Evolutionary conservation across 2,113 vertebrate genomes (phyloP), one percentile per base, ranked within the genome.

Genomic region (Microtus ochrogaster): DNA sequence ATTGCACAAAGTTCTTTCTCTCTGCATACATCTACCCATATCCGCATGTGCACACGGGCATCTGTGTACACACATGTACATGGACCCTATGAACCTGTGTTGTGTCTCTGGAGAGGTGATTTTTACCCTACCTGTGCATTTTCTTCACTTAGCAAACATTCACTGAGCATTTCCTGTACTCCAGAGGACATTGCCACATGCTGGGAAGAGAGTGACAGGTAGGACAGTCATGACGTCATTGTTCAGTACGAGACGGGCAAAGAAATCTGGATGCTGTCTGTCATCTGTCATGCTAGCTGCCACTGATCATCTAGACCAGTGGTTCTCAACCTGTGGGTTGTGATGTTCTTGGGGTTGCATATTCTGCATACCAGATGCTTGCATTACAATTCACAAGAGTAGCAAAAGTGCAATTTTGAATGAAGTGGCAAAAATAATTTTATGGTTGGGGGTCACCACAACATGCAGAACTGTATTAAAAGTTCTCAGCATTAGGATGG

Each of bases 61-160:
- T 5, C 33, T 0, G 8, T 2, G 0, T 44, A 26, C 12, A 0
- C 12, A 0, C 47, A 72, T 7, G 16, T 8, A 2, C 36, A 49
- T 41, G n/a, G 28, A 65, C 21, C 7, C 70, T 10, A 3, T 26
- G 52, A 26, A 39, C 16, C 22, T 72, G 90, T 41, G 9, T 33
- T 39, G 12, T 19, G 14, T 19, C 44, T 21, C 84, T 49, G 24
- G 68, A 73, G 74, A 52, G 26, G 36, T 65, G 36, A 41, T 41
- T 90, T 85, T 55, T 3, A 65, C 22, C 21, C 21, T 16, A 1
- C 16, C 63, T 47, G 28, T 24, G 11, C 44, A 8, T 55, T 28
- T 44, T 36, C 12, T 68, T 77, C 72, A 68, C 21, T 81, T 61
- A 86, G 41, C 30, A 85, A 85, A 49, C 0, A 9, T 41, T 89